Percentiles rank a stretch among this genome's conserved stretches.
phyloP scores from a whole-genome alignment of 1,140 invertebrate genomes.

The Streblospio benedicti region DNA sequence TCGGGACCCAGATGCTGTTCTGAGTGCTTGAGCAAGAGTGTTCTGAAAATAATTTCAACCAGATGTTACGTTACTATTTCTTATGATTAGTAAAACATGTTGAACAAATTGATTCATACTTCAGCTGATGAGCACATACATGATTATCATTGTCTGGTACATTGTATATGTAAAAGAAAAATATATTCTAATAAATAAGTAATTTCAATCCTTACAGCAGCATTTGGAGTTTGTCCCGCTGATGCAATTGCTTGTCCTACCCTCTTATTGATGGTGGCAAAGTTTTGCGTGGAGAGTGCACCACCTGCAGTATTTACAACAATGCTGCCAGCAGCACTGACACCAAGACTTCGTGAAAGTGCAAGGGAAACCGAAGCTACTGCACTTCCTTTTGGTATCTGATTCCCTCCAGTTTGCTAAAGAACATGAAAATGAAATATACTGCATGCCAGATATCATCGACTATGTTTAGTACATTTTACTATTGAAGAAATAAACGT shows the following conservation, averaged over 20 bases:
- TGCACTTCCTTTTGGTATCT: conserved; percentile 23
- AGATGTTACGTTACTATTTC: conserved; percentile 20
- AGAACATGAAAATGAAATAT: neutral
- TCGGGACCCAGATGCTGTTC: conserved; percentile 22
- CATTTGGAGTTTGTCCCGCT: conserved; percentile 15
- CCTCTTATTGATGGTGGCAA: conserved; percentile 37
- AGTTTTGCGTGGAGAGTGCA: conserved; percentile 20
- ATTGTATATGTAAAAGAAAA: neutral
- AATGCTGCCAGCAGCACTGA: conserved; percentile 31
- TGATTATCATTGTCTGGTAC: neutral
- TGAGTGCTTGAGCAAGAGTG: conserved; percentile 19
- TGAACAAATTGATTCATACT: neutral
- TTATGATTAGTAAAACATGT: conserved; percentile 10
- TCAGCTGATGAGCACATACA: neutral
- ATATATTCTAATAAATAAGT: too few relatives aligned
- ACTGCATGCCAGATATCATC: neutral
- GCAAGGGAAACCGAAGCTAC: conserved; percentile 26
- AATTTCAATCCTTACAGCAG: conserved; percentile 27
- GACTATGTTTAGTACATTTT: neutral
- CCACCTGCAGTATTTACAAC: conserved; percentile 29
- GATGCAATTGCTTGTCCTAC: conserved; percentile 28
- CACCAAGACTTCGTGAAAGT: conserved; percentile 26
- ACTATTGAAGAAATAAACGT: neutral
- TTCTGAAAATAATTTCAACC: conserved; percentile 31
- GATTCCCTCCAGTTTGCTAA: conserved; percentile 25